phyloP scores from a whole-genome alignment of 2,888 invertebrate species.

The Pyrgus malvae region DNA sequence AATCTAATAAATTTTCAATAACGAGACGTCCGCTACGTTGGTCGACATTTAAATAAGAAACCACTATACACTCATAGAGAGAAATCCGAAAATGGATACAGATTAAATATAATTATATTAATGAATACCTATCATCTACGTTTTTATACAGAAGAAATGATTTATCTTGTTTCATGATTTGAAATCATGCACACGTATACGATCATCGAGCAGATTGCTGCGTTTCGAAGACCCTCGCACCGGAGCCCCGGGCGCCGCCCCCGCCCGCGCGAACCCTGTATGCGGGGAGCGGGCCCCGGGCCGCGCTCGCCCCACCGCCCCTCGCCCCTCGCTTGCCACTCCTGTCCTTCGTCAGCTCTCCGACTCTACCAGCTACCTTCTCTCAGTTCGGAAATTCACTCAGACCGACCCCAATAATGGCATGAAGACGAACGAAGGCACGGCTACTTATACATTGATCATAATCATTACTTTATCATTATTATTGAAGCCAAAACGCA shows the following conservation, averaged over 20 bases:
- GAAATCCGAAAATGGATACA: constrained; percentile 81
- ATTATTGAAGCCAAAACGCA: constrained; percentile 75
- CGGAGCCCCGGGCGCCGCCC: constrained; percentile 52
- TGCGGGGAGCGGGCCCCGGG: constrained; percentile 50
- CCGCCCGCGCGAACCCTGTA: constrained; percentile 66
- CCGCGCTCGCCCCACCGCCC: constrained; percentile 8
- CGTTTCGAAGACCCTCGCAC: constrained; percentile 73
- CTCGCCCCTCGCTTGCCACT: constrained; percentile 10
- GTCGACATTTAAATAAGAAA: constrained; percentile 80
- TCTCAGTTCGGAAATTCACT: constrained; percentile 38
- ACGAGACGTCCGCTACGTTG: constrained; percentile 80
- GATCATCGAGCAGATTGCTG: constrained; percentile 65
- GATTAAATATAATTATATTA: constrained; percentile 80
- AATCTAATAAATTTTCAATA: constrained; percentile 81
- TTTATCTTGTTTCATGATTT: constrained; percentile 72
- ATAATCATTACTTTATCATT: constrained; percentile 42
- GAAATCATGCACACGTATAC: constrained; percentile 79
- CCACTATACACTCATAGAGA: constrained; percentile 82
- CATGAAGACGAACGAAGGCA: constrained; percentile 78
- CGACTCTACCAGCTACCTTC: constrained; percentile 31
- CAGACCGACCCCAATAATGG: constrained; percentile 47
- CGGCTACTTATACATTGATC: constrained; percentile 75
- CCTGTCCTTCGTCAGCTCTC: constrained; percentile 38
- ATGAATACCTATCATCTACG: constrained; percentile 75
- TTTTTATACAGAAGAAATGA: constrained; percentile 77